These are phyloP conservation scores for Phocoena phocoena DNA, from an alignment of 2,113 vertebrate genomes.

Conservation along the genomic window DNA sequence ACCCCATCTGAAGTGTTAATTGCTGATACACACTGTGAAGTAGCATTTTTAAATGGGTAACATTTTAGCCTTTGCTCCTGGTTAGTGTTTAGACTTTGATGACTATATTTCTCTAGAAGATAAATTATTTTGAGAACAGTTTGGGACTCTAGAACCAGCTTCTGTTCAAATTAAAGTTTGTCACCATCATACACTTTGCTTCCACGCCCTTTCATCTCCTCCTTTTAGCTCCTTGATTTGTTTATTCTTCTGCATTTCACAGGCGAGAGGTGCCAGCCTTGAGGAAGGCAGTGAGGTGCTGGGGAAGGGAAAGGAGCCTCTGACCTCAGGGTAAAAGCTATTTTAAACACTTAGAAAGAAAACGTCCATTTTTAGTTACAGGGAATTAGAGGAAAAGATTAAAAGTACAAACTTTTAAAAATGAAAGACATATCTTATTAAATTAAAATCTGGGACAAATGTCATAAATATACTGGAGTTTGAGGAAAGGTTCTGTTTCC, in stretches of 20 bases:
- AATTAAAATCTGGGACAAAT: constrained; percentile 54
- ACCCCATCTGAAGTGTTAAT: constrained; percentile 28
- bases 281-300: neutral
- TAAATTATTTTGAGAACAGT: constrained; percentile 59
- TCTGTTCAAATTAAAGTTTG: constrained; percentile 64
- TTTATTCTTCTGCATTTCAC: neutral
- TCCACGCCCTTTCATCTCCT: neutral
- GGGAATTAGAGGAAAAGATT: constrained; percentile 1
- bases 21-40: constrained; percentile 33
- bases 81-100: constrained; percentile 59
- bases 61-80: constrained; percentile 57
- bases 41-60: constrained; percentile 43
- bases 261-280: neutral
- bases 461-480: neutral
- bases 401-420: constrained; percentile 43
- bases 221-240: neutral
- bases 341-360: neutral
- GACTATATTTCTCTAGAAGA: constrained; percentile 65
- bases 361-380: neutral
- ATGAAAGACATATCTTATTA: constrained; percentile 8
- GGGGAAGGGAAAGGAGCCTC: too few species aligned
- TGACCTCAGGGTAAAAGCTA: neutral
- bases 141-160: constrained; percentile 58
- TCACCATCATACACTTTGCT: constrained; percentile 30
- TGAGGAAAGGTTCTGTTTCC: constrained; percentile 37